These are phyloP conservation scores for Phymorhynchus buccinoides DNA, from an alignment of 1,140 invertebrate species.

Conservation along the genomic window DNA sequence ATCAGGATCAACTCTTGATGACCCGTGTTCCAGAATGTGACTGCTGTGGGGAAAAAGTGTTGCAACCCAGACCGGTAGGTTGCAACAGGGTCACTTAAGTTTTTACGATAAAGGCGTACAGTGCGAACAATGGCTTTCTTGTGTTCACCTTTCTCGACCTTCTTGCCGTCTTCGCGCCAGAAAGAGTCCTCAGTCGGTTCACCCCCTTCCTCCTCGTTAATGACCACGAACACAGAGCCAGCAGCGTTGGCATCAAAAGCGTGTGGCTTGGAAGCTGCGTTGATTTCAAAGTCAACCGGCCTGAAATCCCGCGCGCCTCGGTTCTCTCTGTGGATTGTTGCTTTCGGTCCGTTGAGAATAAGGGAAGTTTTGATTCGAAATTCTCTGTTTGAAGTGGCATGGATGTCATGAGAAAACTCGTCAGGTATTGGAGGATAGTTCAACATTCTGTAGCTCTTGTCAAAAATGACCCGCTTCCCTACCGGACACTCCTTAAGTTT, in stretches of 20 bases:
- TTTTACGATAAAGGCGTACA: conserved; percentile 1
- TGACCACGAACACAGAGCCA: conserved; percentile 8
- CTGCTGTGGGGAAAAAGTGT: conserved; percentile 14
- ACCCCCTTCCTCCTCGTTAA: not conserved
- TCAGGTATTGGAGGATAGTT: not conserved
- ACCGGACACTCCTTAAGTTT: not conserved
- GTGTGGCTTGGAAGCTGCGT: not conserved
- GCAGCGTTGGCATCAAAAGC: conserved; percentile 8
- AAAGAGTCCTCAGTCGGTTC: not conserved
- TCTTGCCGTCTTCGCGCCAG: not conserved
- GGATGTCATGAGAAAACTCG: not conserved
- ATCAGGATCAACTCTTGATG: not conserved
- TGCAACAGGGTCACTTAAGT: not conserved
- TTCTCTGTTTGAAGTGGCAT: not conserved
- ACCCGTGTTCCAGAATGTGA: not conserved
- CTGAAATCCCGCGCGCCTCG: not conserved
- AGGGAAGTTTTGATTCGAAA: not conserved
- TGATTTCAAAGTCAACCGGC: not conserved
- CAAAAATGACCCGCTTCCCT: not conserved
- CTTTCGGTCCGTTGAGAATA: not conserved
- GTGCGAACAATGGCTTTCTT: not conserved
- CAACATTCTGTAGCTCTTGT: not conserved
- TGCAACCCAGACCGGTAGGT: not conserved
- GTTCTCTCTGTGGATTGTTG: not conserved
- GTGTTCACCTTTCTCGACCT: not conserved